These are phyloP conservation scores for Tautogolabrus adspersus DNA, from an alignment of 2,113 vertebrate genomes.

Conservation along the genomic window DNA sequence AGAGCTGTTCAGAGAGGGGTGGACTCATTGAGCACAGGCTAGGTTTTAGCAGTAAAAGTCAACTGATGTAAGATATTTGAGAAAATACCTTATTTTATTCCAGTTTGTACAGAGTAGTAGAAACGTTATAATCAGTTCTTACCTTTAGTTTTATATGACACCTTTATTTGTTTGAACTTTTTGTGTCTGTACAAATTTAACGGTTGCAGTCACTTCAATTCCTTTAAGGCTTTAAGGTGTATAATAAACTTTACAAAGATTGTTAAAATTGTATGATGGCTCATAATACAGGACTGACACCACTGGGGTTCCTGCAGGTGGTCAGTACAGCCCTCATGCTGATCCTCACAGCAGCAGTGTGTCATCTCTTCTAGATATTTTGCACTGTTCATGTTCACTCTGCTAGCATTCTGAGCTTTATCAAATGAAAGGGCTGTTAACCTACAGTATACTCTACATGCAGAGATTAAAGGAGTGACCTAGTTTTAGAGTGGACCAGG, in stretches of 20 bases:
- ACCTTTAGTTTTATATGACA: not conserved
- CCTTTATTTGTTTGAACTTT: not conserved
- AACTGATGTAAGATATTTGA: not conserved
- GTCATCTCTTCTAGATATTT: slow-evolving; percentile 26
- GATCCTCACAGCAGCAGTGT: not conserved
- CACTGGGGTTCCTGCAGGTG: not conserved
- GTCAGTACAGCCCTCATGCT: slow-evolving; percentile 4
- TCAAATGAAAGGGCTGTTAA: slow-evolving; percentile 67
- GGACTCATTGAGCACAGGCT: not conserved
- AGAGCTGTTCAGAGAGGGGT: not conserved
- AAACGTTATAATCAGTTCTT: no score
- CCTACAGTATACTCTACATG: slow-evolving; percentile 62
- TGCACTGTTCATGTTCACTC: slow-evolving; percentile 36
- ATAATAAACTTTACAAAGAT: not conserved
- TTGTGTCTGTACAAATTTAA: not conserved
- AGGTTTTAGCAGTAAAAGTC: not conserved
- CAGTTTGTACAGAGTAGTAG: no score
- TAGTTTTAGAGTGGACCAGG: slow-evolving; percentile 72
- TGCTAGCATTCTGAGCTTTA: slow-evolving; percentile 51
- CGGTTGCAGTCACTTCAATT: not conserved
- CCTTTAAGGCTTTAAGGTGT: not conserved
- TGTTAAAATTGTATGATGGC: not conserved
- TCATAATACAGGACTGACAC: not conserved
- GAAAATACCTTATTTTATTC: no score
- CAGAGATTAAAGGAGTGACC: slow-evolving; percentile 78